These are phyloP conservation scores for Pagrus major DNA, from an alignment of 2,113 vertebrate genomes.

Conservation along the genomic window DNA sequence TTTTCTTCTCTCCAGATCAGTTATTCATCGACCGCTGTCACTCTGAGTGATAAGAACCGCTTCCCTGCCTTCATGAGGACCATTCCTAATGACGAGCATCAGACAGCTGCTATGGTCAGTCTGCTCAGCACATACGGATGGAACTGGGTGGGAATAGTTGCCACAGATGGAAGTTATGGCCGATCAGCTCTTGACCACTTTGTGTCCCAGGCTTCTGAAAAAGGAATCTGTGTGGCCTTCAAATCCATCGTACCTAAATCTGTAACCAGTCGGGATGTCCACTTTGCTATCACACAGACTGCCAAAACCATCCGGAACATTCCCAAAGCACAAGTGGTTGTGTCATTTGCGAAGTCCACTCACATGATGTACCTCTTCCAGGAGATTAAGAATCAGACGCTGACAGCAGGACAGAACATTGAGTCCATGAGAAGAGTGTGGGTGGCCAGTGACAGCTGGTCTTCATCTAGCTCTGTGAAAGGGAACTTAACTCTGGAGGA, in stretches of 20 bases:
- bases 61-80: conserved; percentile 92
- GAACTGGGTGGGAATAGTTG: conserved; percentile 91
- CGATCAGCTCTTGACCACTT: conserved; percentile 86
- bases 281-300: conserved; percentile 71
- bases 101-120: conserved; percentile 89
- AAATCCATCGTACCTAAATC: conserved; percentile 87
- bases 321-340: conserved; percentile 87
- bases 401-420: conserved; percentile 33
- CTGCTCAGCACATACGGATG: conserved; percentile 85
- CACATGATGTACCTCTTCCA: conserved; percentile 85
- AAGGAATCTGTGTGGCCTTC: conserved; percentile 90
- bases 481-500: conserved; percentile 79
- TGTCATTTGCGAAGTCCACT: conserved; percentile 87
- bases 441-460: conserved; percentile 94
- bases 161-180: conserved; percentile 91
- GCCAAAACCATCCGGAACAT: conserved; percentile 84
- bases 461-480: conserved; percentile 79
- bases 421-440: conserved; percentile 85
- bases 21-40: conserved; percentile 89
- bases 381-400: conserved; percentile 67
- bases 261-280: conserved; percentile 77
- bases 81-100: conserved; percentile 88
- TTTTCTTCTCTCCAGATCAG: conserved; percentile 85
- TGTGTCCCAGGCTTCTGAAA: conserved; percentile 80
- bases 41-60: conserved; percentile 90